Conservation (phyloP, 1,140 invertebrate genomes). For the Drosophila sp. region DNA sequence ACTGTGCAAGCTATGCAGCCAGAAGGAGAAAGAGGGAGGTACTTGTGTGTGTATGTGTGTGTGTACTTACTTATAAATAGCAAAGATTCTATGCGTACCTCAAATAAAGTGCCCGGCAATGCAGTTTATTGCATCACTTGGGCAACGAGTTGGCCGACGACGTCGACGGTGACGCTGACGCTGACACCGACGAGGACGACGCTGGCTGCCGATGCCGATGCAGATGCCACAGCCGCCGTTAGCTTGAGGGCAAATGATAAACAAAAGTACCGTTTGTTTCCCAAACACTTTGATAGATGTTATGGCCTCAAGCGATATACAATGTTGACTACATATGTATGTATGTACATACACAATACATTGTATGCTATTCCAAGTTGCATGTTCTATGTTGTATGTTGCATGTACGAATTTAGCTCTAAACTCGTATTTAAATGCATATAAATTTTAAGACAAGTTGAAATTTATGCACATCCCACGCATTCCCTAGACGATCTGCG, state of each 20-base stretch:
- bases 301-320: constrained; percentile 23
- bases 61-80: constrained; percentile 48
- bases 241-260: constrained; percentile 22
- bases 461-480: constrained; percentile 42
- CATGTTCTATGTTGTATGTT: constrained; percentile 8
- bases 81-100: constrained; percentile 35
- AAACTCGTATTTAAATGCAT: constrained; percentile 38
- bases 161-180: neutral
- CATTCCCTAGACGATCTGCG: constrained; percentile 17
- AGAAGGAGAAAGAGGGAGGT: neutral
- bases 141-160: constrained; percentile 20
- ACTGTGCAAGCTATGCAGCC: neutral
- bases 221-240: constrained; percentile 1
- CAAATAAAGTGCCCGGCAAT: constrained; percentile 21
- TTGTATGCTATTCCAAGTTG: constrained; percentile 2
- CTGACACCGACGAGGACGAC: neutral
- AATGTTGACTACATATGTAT: neutral
- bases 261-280: constrained; percentile 37
- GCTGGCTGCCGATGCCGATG: neutral
- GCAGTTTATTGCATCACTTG: constrained; percentile 53
- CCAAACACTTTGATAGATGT: constrained; percentile 43
- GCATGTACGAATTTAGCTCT: constrained; percentile 17
- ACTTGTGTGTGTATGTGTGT: neutral
- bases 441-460: constrained; percentile 35
- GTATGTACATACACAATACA: neutral